These are phyloP conservation scores for Thymelicus acteon DNA, from an alignment of 2,888 invertebrate genomes.

Conservation along the genomic window DNA sequence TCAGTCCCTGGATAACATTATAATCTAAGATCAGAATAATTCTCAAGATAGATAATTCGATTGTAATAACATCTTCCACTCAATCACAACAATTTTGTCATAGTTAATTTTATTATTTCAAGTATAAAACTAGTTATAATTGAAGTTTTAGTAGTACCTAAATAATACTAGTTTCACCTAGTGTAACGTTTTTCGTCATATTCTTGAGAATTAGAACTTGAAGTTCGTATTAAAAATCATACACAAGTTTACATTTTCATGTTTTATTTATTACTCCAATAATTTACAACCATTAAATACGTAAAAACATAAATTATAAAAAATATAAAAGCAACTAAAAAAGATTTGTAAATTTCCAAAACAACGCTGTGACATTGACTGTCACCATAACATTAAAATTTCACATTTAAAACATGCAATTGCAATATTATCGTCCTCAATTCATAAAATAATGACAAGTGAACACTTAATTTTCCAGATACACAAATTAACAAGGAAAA, in stretches of 20 bases:
- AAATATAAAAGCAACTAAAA: conserved; percentile 50
- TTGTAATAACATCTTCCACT: too few relatives aligned
- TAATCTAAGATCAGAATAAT: too few relatives aligned
- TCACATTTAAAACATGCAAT: not conserved
- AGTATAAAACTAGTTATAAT: too few relatives aligned
- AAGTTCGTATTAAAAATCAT: conserved; percentile 37
- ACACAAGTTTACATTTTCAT: conserved; percentile 25
- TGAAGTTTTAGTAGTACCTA: too few relatives aligned
- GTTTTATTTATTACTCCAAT: conserved; percentile 36
- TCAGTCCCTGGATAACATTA: too few relatives aligned
- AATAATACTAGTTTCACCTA: too few relatives aligned
- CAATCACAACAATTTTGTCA: too few relatives aligned
- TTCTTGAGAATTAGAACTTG: too few relatives aligned
- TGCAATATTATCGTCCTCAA: not conserved
- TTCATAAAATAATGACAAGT: conserved; percentile 3
- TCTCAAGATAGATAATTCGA: too few relatives aligned
- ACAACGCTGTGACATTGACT: not conserved
- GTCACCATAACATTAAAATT: not conserved
- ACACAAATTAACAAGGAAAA: not conserved
- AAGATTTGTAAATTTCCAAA: conserved; percentile 40
- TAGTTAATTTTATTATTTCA: too few relatives aligned
- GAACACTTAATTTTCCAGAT: not conserved
- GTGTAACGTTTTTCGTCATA: too few relatives aligned
- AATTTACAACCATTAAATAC: conserved; percentile 43
- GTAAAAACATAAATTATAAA: conserved; percentile 51